Evolutionary conservation across 2,888 invertebrate genomes (phyloP).

Genomic region (Tanytarsus gracilentus): DNA sequence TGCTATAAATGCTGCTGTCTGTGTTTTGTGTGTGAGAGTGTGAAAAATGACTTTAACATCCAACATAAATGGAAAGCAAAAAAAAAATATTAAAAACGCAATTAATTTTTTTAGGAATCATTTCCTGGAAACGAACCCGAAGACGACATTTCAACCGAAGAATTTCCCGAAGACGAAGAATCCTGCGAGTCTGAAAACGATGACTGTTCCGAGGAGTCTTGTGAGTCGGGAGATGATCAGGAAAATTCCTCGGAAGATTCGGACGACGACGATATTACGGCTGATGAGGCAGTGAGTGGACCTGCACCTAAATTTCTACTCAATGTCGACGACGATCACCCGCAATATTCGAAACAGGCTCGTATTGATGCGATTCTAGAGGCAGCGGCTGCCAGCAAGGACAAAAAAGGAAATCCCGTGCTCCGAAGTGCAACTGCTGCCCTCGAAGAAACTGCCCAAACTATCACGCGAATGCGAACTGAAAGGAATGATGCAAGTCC

Average conservation of each 20-base stretch:
- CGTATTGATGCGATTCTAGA: slow-evolving; percentile 86
- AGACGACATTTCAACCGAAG: slow-evolving; percentile 27
- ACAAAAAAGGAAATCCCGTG: slow-evolving; percentile 41
- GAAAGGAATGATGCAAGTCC: slow-evolving; percentile 75
- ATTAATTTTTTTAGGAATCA: slow-evolving; percentile 10
- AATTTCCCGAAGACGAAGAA: slow-evolving; percentile 22
- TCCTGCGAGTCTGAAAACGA: slow-evolving; percentile 26
- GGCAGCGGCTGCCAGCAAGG: slow-evolving; percentile 61
- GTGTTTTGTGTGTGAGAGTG: no score
- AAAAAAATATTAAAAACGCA: no score
- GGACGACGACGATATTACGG: slow-evolving; percentile 27
- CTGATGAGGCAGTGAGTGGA: slow-evolving; percentile 41
- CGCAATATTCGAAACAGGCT: slow-evolving; percentile 56
- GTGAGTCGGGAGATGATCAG: slow-evolving; percentile 31
- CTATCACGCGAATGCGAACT: slow-evolving; percentile 91
- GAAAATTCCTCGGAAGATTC: slow-evolving; percentile 41
- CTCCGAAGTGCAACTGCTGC: slow-evolving; percentile 60
- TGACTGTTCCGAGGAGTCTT: slow-evolving; percentile 20
- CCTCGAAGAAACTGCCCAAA: slow-evolving; percentile 93
- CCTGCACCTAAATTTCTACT: slow-evolving; percentile 41
- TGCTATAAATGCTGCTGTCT: no score
- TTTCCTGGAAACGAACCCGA: no score
- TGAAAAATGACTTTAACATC: no score
- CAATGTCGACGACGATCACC: slow-evolving; percentile 40
- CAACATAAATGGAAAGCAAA: no score